Evolutionary conservation across 2,797 vertebrate species (phyloP).

Genomic region (Sebastolobus alascanus): DNA sequence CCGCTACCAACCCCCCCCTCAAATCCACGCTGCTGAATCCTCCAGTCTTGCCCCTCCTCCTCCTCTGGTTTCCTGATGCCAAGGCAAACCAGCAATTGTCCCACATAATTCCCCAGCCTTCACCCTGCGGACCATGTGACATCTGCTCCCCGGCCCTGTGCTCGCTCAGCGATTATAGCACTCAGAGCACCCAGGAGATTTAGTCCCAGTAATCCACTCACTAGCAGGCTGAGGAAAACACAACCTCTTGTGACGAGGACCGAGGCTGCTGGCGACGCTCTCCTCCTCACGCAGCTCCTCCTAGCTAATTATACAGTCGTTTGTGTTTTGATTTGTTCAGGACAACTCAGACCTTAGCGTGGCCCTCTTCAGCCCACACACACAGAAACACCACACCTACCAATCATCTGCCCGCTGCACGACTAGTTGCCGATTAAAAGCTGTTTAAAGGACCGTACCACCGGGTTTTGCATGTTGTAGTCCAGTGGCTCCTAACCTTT

Average conservation of each 20-base stretch:
- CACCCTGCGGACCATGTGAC: constrained; percentile 85
- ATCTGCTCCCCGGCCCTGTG: constrained; percentile 82
- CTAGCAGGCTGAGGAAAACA: constrained; percentile 75
- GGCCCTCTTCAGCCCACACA: constrained; percentile 4
- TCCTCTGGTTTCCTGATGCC: constrained; percentile 62
- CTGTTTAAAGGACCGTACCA: not conserved
- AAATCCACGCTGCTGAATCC: constrained; percentile 31
- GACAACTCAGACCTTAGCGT: constrained; percentile 20
- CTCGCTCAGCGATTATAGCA: constrained; percentile 85
- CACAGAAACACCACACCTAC: not conserved
- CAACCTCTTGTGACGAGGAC: constrained; percentile 63
- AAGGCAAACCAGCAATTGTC: constrained; percentile 81
- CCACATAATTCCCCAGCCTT: constrained; percentile 84
- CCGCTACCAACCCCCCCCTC: not conserved
- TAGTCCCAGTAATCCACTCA: constrained; percentile 86
- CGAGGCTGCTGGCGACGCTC: constrained; percentile 11
- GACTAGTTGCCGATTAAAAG: not conserved
- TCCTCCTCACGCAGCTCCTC: constrained; percentile 36
- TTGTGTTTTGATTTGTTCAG: constrained; percentile 48
- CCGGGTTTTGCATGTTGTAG: not conserved
- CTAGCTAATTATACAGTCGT: constrained; percentile 40
- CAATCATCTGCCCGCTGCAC: not conserved
- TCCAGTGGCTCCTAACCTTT: not conserved
- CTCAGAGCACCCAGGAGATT: constrained; percentile 85
- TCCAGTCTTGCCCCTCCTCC: constrained; percentile 42